Conservation (phyloP, 2,888 invertebrate genomes). For the Gari tellinella region DNA sequence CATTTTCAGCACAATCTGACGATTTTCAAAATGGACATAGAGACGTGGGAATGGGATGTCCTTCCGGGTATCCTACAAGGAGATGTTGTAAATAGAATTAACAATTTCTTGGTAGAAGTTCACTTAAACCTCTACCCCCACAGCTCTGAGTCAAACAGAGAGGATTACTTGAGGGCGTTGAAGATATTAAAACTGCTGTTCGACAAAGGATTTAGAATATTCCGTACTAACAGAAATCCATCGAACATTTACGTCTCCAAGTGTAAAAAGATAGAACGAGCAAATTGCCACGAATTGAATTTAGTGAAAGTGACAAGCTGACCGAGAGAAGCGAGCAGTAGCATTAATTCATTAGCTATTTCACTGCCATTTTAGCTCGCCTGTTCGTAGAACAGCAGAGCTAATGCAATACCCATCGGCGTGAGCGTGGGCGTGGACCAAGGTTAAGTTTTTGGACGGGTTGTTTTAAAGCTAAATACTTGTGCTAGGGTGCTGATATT, state of each 20-base stretch:
- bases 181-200: conserved; percentile 60
- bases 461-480: too few relatives aligned
- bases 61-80: conserved; percentile 60
- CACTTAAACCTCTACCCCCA: conserved; percentile 63
- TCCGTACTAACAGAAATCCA: conserved; percentile 66
- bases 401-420: too few relatives aligned
- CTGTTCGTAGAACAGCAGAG: too few relatives aligned
- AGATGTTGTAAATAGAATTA: conserved; percentile 36
- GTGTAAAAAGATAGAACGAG: conserved; percentile 12
- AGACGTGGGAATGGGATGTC: conserved; percentile 71
- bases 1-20: conserved; percentile 30
- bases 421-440: too few relatives aligned
- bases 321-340: too few relatives aligned
- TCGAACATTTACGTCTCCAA: conserved; percentile 46
- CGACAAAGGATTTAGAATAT: conserved; percentile 65
- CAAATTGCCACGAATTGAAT: conserved; percentile 29
- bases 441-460: too few relatives aligned
- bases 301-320: conserved; percentile 13
- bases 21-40: conserved; percentile 70
- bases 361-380: too few relatives aligned
- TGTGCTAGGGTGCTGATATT: too few relatives aligned
- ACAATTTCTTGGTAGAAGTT: conserved; percentile 65
- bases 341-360: too few relatives aligned
- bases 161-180: conserved; percentile 60
- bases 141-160: conserved; percentile 40